Percentiles rank a stretch among this genome's conserved stretches.
Conservation (phyloP, 2,113 vertebrate genomes). For the Excalfactoria chinensis region DNA sequence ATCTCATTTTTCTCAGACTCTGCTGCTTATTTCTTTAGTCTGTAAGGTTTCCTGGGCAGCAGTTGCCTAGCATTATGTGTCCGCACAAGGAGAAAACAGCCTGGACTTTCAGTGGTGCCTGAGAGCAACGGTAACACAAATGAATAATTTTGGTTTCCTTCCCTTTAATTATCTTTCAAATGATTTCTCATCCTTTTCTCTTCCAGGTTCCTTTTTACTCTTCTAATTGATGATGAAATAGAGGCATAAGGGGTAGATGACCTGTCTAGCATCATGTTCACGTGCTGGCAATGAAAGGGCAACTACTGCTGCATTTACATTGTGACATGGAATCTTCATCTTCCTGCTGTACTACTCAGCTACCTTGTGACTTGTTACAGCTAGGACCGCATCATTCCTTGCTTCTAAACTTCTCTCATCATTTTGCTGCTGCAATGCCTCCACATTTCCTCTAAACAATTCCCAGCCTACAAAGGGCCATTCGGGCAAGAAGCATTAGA, state of each 20-base stretch:
- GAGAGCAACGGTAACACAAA: neutral
- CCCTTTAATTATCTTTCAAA: neutral
- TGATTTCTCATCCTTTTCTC: neutral
- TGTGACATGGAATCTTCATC: neutral
- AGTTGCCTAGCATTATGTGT: neutral
- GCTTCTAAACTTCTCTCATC: neutral
- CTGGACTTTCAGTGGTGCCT: neutral
- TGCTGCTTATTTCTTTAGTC: neutral
- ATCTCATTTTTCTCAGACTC: conserved; percentile 6
- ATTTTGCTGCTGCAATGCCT: neutral
- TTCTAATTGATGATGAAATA: rapidly evolving
- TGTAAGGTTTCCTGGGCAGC: conserved; percentile 15
- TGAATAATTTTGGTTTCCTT: neutral
- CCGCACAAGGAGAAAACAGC: neutral
- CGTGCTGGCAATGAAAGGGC: neutral
- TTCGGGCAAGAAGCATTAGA: neutral
- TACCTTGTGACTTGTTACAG: rapidly evolving
- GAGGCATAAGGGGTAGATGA: neutral
- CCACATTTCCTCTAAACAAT: neutral
- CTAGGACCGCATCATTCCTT: neutral
- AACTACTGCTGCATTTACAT: rapidly evolving
- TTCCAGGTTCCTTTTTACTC: neutral
- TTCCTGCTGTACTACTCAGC: neutral
- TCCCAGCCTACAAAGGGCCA: neutral
- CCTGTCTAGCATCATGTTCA: neutral